A percentile compares a stretch with the other conserved stretches of the same genome.
These are phyloP conservation scores for Leptinotarsa tumamoca DNA, from an alignment of 2,888 invertebrate genomes.

Conservation along the genomic window DNA sequence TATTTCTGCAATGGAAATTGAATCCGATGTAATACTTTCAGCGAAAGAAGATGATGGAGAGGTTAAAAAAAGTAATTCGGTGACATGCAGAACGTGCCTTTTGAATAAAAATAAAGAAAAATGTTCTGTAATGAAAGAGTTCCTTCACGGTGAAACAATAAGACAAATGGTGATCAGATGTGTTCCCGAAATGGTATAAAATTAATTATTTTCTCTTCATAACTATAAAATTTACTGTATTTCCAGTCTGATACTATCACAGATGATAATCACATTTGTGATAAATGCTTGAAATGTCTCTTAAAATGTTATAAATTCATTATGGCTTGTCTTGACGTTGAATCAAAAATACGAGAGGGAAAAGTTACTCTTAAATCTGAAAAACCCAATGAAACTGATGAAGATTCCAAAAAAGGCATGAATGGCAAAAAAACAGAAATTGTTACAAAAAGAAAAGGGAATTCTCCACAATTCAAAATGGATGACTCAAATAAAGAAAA, in stretches of 20 bases:
- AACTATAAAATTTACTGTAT: background rate
- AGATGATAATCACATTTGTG: slow-evolving; percentile 30
- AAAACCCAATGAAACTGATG: background rate
- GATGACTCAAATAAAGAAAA: background rate
- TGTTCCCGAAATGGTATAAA: slow-evolving; percentile 32
- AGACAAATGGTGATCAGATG: slow-evolving; percentile 32
- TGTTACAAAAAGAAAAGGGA: no score
- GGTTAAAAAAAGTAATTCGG: slow-evolving; percentile 5
- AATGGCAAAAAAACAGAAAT: background rate
- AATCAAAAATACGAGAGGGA: slow-evolving; percentile 28
- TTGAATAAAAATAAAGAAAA: slow-evolving; percentile 1
- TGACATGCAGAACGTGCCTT: slow-evolving; percentile 41
- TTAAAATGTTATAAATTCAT: slow-evolving; percentile 25
- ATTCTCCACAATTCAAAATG: no score
- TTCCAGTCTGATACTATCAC: slow-evolving; percentile 18
- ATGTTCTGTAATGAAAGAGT: slow-evolving; percentile 24
- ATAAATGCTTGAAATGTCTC: slow-evolving; percentile 30
- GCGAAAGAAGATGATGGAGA: background rate
- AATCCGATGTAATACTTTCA: background rate
- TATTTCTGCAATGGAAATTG: background rate
- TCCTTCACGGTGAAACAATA: slow-evolving; percentile 27
- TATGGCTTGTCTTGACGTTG: slow-evolving; percentile 29
- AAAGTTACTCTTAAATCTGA: slow-evolving; percentile 20
- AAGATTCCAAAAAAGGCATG: background rate
- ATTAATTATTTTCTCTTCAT: background rate